These are phyloP conservation scores for Hippocampus abdominalis DNA, from an alignment of 2,113 vertebrate genomes.

Conservation along the genomic window DNA sequence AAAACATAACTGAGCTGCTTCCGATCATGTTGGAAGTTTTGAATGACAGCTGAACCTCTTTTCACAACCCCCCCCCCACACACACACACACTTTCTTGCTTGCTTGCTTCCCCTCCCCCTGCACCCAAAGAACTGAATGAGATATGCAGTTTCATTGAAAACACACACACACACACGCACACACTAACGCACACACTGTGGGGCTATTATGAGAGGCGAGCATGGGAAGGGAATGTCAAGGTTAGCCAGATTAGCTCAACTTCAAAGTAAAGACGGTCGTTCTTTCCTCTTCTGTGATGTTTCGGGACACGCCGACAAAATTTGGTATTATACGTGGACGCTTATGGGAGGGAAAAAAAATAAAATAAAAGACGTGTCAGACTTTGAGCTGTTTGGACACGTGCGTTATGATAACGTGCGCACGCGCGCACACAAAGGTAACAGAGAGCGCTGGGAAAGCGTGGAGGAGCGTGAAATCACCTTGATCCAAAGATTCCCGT, in stretches of 20 bases:
- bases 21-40: slow-evolving; percentile 23
- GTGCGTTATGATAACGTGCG: slow-evolving; percentile 73
- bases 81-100: background rate
- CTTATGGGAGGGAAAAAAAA: slow-evolving; percentile 39
- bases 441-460: slow-evolving; percentile 78
- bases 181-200: slow-evolving; percentile 41
- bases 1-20: slow-evolving; percentile 5
- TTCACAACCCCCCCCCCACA: slow-evolving; percentile 31
- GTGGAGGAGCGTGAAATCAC: slow-evolving; percentile 80
- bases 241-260: slow-evolving; percentile 65
- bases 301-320: slow-evolving; percentile 1
- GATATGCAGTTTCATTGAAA: slow-evolving; percentile 66
- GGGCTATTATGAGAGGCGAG: slow-evolving; percentile 62
- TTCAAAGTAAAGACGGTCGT: slow-evolving; percentile 48
- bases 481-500: slow-evolving; percentile 81
- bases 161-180: slow-evolving; percentile 33
- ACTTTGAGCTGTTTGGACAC: slow-evolving; percentile 63
- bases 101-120: slow-evolving; percentile 31
- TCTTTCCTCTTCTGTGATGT: slow-evolving; percentile 22
- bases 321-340: slow-evolving; percentile 36
- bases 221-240: slow-evolving; percentile 64
- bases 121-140: slow-evolving; percentile 58
- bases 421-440: slow-evolving; percentile 76
- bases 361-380: slow-evolving; percentile 57
- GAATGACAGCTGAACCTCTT: slow-evolving; percentile 33